Conservation (phyloP, 2,113 vertebrate species). For the Mola mola region DNA sequence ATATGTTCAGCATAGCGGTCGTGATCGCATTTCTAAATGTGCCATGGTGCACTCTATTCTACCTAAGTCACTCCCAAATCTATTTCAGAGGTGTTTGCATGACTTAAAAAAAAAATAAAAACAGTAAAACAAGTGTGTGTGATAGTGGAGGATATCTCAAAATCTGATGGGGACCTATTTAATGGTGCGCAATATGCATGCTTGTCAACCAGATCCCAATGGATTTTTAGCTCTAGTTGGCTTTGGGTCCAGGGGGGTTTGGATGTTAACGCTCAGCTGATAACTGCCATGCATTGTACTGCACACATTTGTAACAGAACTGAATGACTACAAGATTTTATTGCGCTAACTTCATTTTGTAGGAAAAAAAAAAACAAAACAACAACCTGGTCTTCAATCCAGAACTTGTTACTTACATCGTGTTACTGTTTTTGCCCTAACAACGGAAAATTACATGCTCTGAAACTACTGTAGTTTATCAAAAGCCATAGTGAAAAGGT, state of each 20-base stretch:
- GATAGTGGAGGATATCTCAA: slow-evolving; percentile 78
- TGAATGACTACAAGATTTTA: slow-evolving; percentile 87
- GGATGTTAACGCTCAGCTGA: slow-evolving; percentile 95
- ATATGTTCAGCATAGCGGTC: slow-evolving; percentile 78
- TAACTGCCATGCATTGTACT: slow-evolving; percentile 98
- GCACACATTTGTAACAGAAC: slow-evolving; percentile 87
- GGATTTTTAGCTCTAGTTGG: slow-evolving; percentile 89
- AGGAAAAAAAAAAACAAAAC: slow-evolving; percentile 27
- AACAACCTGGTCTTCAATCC: slow-evolving; percentile 63
- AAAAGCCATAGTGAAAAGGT: slow-evolving; percentile 88
- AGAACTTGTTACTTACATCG: slow-evolving; percentile 74
- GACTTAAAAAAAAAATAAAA: slow-evolving; percentile 66
- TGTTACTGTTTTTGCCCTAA: slow-evolving; percentile 81
- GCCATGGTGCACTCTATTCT: slow-evolving; percentile 77
- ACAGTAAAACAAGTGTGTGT: slow-evolving; percentile 66
- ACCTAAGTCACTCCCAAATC: slow-evolving; percentile 83
- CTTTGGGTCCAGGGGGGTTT: slow-evolving; percentile 86
- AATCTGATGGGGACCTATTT: slow-evolving; percentile 86
- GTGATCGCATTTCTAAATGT: slow-evolving; percentile 77
- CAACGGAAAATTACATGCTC: slow-evolving; percentile 82
- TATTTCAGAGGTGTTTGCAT: slow-evolving; percentile 85
- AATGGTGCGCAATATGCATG: slow-evolving; percentile 94
- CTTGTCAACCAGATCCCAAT: slow-evolving; percentile 89
- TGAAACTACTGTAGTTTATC: slow-evolving; percentile 84
- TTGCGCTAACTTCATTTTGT: slow-evolving; percentile 81